Evolutionary conservation across 2,888 invertebrate genomes (phyloP), one percentile per base, ranked within the genome.

Genomic region (Philopedon plagiatum): DNA sequence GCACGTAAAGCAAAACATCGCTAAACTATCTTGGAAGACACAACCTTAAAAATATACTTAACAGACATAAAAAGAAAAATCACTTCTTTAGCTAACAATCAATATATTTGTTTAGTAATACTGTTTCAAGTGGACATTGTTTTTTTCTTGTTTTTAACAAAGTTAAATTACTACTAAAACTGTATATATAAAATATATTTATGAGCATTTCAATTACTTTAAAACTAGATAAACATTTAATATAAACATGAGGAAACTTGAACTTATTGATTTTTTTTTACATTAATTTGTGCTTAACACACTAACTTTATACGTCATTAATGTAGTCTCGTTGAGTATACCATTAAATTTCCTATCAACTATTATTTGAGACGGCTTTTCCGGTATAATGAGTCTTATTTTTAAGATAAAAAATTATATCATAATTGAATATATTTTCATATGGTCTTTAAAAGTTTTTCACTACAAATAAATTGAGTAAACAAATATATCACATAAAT

Each of bases 151-250:
- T 66, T 58, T 39, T 71, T 73, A 68, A 71, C 61, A 74, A 78
- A 77, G 76, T 76, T 77, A 75, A 71, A 75, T 58, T n/a, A 66
- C 73, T 78, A 78, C 76, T 75, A 80, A 78, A 79, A 75, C 73
- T 76, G 70, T 75, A 67, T 78, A 80, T 79, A 78, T 77, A 80
- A 80, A 80, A 80, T 79, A 80, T 80, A 79, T 78, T 60, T 71
- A 76, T 79, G 79, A 79, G 79, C 79, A 78, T 78, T 78, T 73
- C 51, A 72, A 75, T 61, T 71, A 75, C 68, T 76, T 77, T 77
- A 75, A 78, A 56, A 46, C 19, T 57, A 29, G 29, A 46, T 65
- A 65, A 57, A 57, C 46, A 65, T 34, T 64, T 46, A 65, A 46
- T 65, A 65, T 57, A 65, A 65, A 65, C 29, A 57, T 41, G 46